Evolutionary conservation across 2,888 invertebrate species (phyloP), one percentile per base, ranked within the genome.

Genomic region (Phrixothrix hirtus): DNA sequence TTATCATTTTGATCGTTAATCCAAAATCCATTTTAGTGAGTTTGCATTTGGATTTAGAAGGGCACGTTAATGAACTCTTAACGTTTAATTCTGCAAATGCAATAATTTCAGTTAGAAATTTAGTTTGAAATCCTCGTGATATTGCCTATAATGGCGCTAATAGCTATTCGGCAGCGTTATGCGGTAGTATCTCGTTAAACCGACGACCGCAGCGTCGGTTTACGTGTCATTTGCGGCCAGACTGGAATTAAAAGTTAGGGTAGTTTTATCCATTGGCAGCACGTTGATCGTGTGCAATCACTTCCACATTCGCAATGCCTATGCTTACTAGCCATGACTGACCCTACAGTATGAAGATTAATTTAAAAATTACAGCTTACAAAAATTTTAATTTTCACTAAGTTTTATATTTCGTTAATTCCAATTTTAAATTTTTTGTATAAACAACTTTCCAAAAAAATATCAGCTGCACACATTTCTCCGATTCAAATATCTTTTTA

Each of bases 121-220:
- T 53, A 53, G 53, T 53, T 53, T 41, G 43, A 50, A 62, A 63
- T 62, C 63, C 59, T 50, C 55, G 51, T 58, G 59, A 65, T 70
- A 72, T 71, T 67, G 69, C 67, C 70, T 68, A 63, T 73, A 73
- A 73, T 71, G 69, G 73, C 63, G 68, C 70, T 73, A 74, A 74
- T 74, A 69, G 72, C 70, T 62, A 69, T 72, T 71, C 67, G 61
- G 67, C 63, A 68, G 70, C 72, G 72, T 72, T 73, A 72, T 72
- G 71, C 66, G 73, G 71, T 70, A 68, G 68, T 74, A 72, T 73
- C 72, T 72, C 72, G 73, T 73, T 73, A 71, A 73, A 73, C 71
- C 72, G 70, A 69, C 71, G 66, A 70, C 73, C 71, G 60, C 70
- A 69, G 63, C 59, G 58, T 63, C 70, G 68, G 70, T 72, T 72